phyloP scores from a whole-genome alignment of 2,888 invertebrate genomes.

The Masnerella sp. region DNA sequence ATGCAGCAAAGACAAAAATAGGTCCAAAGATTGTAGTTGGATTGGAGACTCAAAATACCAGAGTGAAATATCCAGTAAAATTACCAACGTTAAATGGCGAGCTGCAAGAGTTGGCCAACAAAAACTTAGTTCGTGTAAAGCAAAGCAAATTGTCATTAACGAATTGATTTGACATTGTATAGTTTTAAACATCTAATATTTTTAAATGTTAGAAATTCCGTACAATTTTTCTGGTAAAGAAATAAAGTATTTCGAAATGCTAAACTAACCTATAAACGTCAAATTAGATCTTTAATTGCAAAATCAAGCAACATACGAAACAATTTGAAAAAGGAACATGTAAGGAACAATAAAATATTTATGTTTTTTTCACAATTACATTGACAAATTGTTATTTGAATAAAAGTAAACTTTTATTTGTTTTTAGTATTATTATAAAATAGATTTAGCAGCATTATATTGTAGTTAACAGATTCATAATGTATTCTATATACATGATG shows the following conservation, averaged over 20 bases:
- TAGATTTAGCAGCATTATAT: background rate
- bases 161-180: too few species aligned
- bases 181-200: too few species aligned
- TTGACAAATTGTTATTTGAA: background rate
- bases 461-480: background rate
- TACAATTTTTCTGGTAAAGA: too few species aligned
- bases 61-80: conserved; percentile 3
- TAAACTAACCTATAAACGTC: too few species aligned
- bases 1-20: background rate
- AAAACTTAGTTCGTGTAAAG: background rate
- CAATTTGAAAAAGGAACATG: too few species aligned
- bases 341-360: too few species aligned
- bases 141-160: conserved; percentile 3
- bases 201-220: too few species aligned
- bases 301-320: too few species aligned
- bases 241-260: too few species aligned
- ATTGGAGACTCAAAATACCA: background rate
- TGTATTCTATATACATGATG: background rate
- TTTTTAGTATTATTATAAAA: too few species aligned
- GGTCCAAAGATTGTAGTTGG: background rate
- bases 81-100: conserved; percentile 5
- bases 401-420: too few species aligned
- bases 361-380: background rate
- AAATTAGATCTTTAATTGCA: too few species aligned
- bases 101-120: conserved; percentile 2